Evolutionary conservation across 2,888 invertebrate species (phyloP), one percentile per base, ranked within the genome.

Genomic region (Aphidoletes aphidimyza): DNA sequence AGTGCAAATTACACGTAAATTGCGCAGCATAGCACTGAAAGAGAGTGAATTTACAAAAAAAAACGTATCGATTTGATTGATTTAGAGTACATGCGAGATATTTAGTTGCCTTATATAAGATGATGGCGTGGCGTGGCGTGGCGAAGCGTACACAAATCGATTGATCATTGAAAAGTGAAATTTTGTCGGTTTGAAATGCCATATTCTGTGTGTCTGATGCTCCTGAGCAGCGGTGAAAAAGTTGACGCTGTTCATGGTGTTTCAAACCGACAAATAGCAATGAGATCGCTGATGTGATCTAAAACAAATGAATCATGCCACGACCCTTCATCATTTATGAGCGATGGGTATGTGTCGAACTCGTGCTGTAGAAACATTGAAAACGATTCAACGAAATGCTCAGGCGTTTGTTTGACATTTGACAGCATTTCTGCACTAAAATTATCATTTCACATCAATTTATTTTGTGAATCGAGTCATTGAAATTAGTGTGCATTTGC

Each of bases 141-240:
- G 26, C 39, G 6, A 39, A 5, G 11, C 39, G 11, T 11, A 39
- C 39, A 39, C 6, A 39, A 69, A 69, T 1, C 26, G 69, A 69
- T 69, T 69, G 34, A 69, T 69, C 69, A 30, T 69, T 69, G 69
- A 69, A 69, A 69, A 69, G 69, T 69, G 69, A 69, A 69, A 69
- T 69, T 69, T 69, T 14, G 3, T 22, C 54, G 22, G n/a, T 30
- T 14, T 14, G 42, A 42, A 42, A 42, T 9, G 42, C 42, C 6
- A 42, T 42, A 9, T 14, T 42, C 14, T 42, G 6, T 42, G 42
- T n/a, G n/a, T n/a, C n/a, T n/a, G n/a, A n/a, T n/a, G n/a, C n/a
- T n/a, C n/a, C n/a, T n/a, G n/a, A n/a, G n/a, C n/a, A n/a, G n/a
- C n/a, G n/a, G n/a, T n/a, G n/a, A n/a, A n/a, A n/a, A n/a, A n/a